Evolutionary conservation across 2,113 vertebrate species (phyloP).

Genomic region (Sisor rabdophorus): DNA sequence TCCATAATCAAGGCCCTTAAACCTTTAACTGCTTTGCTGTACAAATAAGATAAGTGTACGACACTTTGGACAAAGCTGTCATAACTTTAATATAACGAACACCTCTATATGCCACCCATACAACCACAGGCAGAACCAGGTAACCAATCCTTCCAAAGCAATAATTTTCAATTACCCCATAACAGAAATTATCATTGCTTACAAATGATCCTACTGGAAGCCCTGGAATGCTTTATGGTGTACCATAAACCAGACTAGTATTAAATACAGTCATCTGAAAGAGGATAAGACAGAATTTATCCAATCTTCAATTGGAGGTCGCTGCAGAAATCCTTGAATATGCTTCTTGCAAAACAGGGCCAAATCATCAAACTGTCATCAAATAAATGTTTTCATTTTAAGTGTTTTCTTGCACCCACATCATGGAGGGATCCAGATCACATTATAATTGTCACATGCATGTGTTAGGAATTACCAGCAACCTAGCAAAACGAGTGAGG

Average conservation of each 20-base stretch:
- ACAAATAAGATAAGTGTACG: no score
- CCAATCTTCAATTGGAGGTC: not conserved
- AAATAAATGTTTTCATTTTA: constrained; percentile 13
- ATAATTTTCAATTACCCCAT: constrained; percentile 47
- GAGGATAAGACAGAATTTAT: not conserved
- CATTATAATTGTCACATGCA: constrained; percentile 22
- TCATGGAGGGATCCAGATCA: constrained; percentile 21
- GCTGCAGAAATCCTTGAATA: not conserved
- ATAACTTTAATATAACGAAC: no score
- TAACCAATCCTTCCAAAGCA: constrained; percentile 37
- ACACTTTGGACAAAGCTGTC: no score
- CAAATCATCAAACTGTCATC: constrained; percentile 25
- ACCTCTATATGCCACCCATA: constrained; percentile 3
- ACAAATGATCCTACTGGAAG: constrained; percentile 41
- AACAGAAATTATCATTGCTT: constrained; percentile 49
- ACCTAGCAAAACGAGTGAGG: constrained; percentile 19
- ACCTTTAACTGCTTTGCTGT: no score
- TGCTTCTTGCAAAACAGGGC: not conserved
- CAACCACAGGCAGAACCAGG: constrained; percentile 34
- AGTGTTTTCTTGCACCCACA: not conserved
- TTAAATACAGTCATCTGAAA: constrained; percentile 38
- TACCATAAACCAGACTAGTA: constrained; percentile 46
- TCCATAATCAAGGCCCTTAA: no score
- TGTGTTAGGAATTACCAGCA: constrained; percentile 33
- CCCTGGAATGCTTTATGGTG: constrained; percentile 33